Base-by-base conservation (phyloP, 2,888 invertebrate genomes). In the Agonopterix arenella region DNA sequence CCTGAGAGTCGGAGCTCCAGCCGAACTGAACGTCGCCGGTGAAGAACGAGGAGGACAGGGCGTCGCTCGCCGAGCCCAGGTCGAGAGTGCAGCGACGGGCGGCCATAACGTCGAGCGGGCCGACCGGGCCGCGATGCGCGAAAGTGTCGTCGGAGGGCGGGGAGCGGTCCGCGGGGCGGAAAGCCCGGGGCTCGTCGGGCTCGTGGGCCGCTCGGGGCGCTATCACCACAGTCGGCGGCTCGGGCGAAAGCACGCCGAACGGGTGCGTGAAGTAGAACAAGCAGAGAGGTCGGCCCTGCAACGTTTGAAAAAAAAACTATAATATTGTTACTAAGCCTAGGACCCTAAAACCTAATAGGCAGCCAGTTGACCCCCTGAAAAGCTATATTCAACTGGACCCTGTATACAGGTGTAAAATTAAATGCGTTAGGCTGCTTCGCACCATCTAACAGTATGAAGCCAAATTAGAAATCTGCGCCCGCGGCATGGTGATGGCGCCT, bases 211-310 rank as follows among this genome's bases (percentile, higher is more conserved):
- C 65, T 73, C 51, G 70, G 64, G 58, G 71, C 58, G 67, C 65
- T 67, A 59, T 68, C 44, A 60, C 51, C 45, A 73, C 60, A 44
- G 62, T 60, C 28, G 88, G 86, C 46, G 89, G 84, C 68, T 84
- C 84, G 49, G 90, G 84, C 2, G 90, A 89, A 59, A 90, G 76
- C 66, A 91, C 90, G 54, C 89, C 90, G 70, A 90, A 90, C 49
- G 90, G 90, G 62, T 90, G 90, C 55, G 90, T 84, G 79, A 90
- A 90, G 77, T 90, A 90, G 73, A 89, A 90, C 66, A 90, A 66
- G 64, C 90, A 90, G 66, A 90, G 78, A 44, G 90, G 90, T 45
- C 86, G 81, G 52, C 70, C 77, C 89, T 89, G 76, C 36, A 65
- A 18, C 3, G 18, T 18, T 18, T 18, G 18, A 4, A 13, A 13